Evolutionary conservation across 1,140 invertebrate species (phyloP).

Genomic region (Drosophila bifasciata): DNA sequence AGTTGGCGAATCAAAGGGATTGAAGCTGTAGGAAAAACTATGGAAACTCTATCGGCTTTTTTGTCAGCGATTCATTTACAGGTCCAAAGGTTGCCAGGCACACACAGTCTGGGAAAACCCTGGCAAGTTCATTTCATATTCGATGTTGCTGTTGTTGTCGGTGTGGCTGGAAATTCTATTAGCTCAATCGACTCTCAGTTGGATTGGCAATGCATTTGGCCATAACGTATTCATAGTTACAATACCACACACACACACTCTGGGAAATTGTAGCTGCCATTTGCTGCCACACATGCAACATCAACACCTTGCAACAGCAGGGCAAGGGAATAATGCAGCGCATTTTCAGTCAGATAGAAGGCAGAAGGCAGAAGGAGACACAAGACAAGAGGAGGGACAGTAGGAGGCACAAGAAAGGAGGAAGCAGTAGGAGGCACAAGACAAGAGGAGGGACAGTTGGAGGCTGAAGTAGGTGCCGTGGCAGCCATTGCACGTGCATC

Average conservation of each 20-base stretch:
- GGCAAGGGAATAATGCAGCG: conserved; percentile 37
- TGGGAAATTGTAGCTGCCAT: too few species aligned
- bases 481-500: conserved; percentile 56
- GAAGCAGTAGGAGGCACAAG: conserved; percentile 6
- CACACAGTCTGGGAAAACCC: too few species aligned
- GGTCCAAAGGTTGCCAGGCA: too few species aligned
- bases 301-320: background rate
- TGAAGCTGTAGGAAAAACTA: conserved; percentile 4
- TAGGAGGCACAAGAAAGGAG: conserved; percentile 15
- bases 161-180: background rate
- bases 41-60: conserved; percentile 42
- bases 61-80: background rate
- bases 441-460: background rate
- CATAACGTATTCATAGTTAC: conserved; percentile 35
- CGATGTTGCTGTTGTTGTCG: background rate
- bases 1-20: too few species aligned
- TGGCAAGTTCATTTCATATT: background rate
- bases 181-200: background rate
- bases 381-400: too few species aligned
- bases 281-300: too few species aligned
- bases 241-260: too few species aligned
- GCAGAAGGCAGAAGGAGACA: too few species aligned
- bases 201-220: too few species aligned
- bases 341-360: conserved; percentile 38
- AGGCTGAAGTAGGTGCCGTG: conserved; percentile 1